Evolutionary conservation across 2,797 vertebrate genomes (phyloP).

Genomic region (Nannoperca australis): DNA sequence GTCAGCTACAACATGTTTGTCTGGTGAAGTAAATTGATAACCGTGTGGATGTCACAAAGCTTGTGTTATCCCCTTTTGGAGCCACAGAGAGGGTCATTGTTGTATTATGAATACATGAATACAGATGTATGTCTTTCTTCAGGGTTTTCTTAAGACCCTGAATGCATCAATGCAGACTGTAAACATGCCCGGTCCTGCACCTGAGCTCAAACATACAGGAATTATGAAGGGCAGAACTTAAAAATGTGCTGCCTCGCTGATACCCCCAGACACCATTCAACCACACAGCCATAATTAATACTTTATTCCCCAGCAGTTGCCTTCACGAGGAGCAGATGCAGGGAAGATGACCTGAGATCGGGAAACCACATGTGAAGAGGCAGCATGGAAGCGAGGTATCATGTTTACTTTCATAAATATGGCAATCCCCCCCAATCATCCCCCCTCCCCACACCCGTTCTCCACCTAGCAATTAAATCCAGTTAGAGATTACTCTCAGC

Average conservation of each 20-base stretch:
- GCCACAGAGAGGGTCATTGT: conserved; percentile 80
- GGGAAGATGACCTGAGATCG: conserved; percentile 84
- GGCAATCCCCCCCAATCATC: conserved; percentile 82
- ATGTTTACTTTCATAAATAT: conserved; percentile 87
- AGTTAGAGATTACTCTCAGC: conserved; percentile 86
- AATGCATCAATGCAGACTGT: conserved; percentile 69
- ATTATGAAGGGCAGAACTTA: conserved; percentile 84
- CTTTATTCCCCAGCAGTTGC: conserved; percentile 84
- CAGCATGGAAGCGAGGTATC: conserved; percentile 75
- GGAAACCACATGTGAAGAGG: conserved; percentile 86
- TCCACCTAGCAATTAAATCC: conserved; percentile 83
- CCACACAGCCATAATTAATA: conserved; percentile 89
- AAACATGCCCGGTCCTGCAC: conserved; percentile 83
- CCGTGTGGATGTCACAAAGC: conserved; percentile 63
- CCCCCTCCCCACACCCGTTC: conserved; percentile 51
- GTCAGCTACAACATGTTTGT: conserved; percentile 70
- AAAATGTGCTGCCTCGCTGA: conserved; percentile 81
- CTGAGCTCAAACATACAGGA: conserved; percentile 80
- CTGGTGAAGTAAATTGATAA: conserved; percentile 68
- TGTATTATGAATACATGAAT: conserved; percentile 74
- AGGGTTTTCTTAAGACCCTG: conserved; percentile 54
- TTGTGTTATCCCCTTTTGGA: conserved; percentile 56
- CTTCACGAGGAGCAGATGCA: conserved; percentile 84
- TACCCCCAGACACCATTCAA: conserved; percentile 84
- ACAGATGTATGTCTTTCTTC: conserved; percentile 61